Conservation (phyloP, 2,888 invertebrate genomes). For the Nomada goodeniana region DNA sequence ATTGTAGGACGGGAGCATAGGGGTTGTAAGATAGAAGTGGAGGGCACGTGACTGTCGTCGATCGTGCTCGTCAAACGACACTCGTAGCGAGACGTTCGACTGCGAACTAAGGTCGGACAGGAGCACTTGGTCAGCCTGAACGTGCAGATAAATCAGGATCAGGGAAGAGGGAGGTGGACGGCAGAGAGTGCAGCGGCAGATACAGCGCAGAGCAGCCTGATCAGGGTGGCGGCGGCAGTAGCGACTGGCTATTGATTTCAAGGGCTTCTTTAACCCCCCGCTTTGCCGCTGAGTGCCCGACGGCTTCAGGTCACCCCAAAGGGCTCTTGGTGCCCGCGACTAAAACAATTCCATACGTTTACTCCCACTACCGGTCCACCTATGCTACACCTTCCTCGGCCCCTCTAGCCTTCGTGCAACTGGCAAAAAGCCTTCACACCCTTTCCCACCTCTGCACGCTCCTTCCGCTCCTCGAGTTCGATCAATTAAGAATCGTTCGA, state of each 20-base stretch:
- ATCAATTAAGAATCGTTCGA: neutral
- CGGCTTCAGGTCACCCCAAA: constrained; percentile 80
- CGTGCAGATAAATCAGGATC: constrained; percentile 70
- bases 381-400: constrained; percentile 6
- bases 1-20: neutral
- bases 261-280: constrained; percentile 82
- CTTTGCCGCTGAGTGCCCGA: constrained; percentile 77
- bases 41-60: constrained; percentile 36
- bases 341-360: constrained; percentile 64
- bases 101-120: constrained; percentile 67
- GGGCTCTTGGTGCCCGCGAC: constrained; percentile 76
- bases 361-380: constrained; percentile 28
- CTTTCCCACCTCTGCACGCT: neutral
- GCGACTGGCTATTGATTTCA: constrained; percentile 84
- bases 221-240: constrained; percentile 82
- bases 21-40: neutral
- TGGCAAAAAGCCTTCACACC: neutral
- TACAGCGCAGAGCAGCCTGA: constrained; percentile 79
- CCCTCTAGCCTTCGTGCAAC: constrained; percentile 2
- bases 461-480: neutral
- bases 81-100: constrained; percentile 59
- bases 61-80: constrained; percentile 41
- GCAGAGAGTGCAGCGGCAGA: constrained; percentile 75
- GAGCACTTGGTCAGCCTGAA: constrained; percentile 55
- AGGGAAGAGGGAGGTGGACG: constrained; percentile 61